Conservation (phyloP, 2,888 invertebrate species). For the Gnatocerus cornutus region DNA sequence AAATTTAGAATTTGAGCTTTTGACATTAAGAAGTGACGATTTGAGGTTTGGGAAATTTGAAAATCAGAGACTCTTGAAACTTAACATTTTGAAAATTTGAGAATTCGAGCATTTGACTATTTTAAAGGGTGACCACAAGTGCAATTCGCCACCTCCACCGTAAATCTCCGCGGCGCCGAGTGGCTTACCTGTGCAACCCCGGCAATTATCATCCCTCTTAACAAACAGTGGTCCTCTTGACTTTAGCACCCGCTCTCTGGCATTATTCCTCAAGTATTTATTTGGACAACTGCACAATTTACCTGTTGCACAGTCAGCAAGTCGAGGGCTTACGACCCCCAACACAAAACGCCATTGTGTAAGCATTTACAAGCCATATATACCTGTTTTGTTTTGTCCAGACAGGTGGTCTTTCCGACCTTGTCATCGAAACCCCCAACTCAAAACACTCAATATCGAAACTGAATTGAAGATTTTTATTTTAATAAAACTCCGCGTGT, state of each 20-base stretch:
- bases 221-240: slow-evolving; percentile 22
- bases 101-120: too few relatives aligned
- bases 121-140: too few relatives aligned
- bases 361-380: slow-evolving; percentile 23
- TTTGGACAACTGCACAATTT: slow-evolving; percentile 32
- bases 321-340: slow-evolving; percentile 26
- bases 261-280: slow-evolving; percentile 4
- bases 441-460: slow-evolving; percentile 15
- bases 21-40: too few relatives aligned
- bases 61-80: too few relatives aligned
- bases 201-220: slow-evolving; percentile 6
- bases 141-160: too few relatives aligned
- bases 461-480: too few relatives aligned
- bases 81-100: too few relatives aligned
- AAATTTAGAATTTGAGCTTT: too few relatives aligned
- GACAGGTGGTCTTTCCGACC: slow-evolving; percentile 24
- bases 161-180: slow-evolving; percentile 3
- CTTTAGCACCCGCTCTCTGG: not conserved
- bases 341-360: slow-evolving; percentile 37
- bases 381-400: slow-evolving; percentile 26
- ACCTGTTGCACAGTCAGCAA: slow-evolving; percentile 30
- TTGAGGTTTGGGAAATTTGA: too few relatives aligned
- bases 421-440: slow-evolving; percentile 22
- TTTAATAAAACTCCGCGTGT: too few relatives aligned
- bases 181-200: not conserved